Base-by-base conservation (phyloP, 2,888 invertebrate genomes). In the Hemaris fuciformis region DNA sequence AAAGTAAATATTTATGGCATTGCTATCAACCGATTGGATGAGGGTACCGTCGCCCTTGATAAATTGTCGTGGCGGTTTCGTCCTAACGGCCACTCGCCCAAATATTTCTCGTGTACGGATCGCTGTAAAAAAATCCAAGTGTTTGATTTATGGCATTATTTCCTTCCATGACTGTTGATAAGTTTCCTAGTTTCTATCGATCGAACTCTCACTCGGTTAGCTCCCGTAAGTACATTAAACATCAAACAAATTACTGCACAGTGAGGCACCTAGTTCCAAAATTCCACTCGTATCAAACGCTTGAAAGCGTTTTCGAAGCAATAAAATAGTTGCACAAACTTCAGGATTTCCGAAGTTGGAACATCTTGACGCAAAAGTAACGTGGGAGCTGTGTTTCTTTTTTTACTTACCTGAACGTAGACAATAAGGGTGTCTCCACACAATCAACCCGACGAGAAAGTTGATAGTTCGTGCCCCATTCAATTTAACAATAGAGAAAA, bases 1-100 rank as follows among this genome's bases (percentile, higher is more conserved):
- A 91, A 92, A 91, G 90, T 90, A 91, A 91, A 91, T 91, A 92
- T 92, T 91, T 91, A 91, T 91, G 88, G 89, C 88, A 87, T 84
- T 86, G 87, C 89, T 85, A 89, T 91, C 89, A 89, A 88, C 84
- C 89, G 88, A 89, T 91, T 88, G 91, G 89, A 89, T 87, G 85
- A 90, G 91, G 88, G 88, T 88, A 83, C 81, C 77, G 84, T 81
- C 85, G 81, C 84, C 78, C 83, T 87, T 91, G 91, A 91, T 90
- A 91, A 91, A 91, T 91, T 85, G 89, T 86, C 85, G 81, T 78
- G 79, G 82, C 85, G 80, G 81, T 85, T 85, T 88, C 79, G 87
- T 87, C 81, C 80, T 83, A 82, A 79, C 83, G 79, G 82, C 81
- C 79, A 85, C 83, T 85, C 83, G 80, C 80, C 80, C 81, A 81